phyloP scores from a whole-genome alignment of 2,888 invertebrate species.

The Saturnia pavonia region DNA sequence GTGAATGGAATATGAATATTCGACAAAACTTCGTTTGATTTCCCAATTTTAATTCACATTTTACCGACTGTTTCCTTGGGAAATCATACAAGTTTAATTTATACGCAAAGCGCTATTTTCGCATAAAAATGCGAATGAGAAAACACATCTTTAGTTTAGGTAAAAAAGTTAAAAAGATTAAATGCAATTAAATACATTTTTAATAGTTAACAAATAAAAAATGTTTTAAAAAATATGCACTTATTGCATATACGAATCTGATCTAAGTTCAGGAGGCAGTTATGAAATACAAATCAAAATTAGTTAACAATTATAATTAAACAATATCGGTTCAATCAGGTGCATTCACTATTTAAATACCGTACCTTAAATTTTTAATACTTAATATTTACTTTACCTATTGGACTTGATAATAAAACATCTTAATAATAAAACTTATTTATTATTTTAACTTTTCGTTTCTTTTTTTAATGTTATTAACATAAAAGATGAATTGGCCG shows the following conservation, averaged over 20 bases:
- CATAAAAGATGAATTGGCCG: background rate
- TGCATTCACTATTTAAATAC: background rate
- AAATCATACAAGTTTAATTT: background rate
- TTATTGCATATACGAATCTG: background rate
- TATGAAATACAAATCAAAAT: background rate
- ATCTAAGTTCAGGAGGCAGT: background rate
- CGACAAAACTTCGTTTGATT: background rate
- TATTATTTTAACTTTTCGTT: background rate
- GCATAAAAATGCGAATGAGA: background rate
- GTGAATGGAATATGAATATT: background rate
- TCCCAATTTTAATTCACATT: background rate
- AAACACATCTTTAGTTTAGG: background rate
- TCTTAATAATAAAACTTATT: no score
- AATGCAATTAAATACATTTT: background rate
- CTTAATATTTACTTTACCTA: background rate
- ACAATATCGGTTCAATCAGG: background rate
- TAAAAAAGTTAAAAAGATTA: background rate
- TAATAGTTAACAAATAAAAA: background rate
- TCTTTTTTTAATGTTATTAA: background rate
- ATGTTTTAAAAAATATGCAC: background rate
- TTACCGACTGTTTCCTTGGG: background rate
- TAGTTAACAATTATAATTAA: background rate
- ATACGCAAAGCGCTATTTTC: background rate
- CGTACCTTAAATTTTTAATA: background rate
- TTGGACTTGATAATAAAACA: background rate